Conservation (phyloP, 1,140 invertebrate genomes). For the Tetragonula clypearis region DNA sequence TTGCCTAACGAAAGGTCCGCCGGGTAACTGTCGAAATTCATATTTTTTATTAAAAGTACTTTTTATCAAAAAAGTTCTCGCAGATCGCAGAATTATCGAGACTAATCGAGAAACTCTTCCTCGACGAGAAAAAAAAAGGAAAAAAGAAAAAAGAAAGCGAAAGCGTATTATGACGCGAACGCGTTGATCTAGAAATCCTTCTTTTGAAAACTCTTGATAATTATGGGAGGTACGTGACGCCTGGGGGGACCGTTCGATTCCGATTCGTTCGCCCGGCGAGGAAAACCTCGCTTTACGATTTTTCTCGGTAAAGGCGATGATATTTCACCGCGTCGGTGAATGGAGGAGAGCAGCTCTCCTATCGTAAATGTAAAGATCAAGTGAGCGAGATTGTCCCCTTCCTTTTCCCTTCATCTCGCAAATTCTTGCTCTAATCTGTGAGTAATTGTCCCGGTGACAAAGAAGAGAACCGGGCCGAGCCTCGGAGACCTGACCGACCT, state of each 20-base stretch:
- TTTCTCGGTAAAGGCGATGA: constrained; percentile 65
- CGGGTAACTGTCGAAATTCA: too few species aligned
- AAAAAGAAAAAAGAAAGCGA: too few species aligned
- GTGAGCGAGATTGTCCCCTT: constrained; percentile 63
- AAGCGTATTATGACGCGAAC: too few species aligned
- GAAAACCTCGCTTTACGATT: constrained; percentile 53
- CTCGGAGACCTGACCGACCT: constrained; percentile 43
- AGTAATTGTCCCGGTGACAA: constrained; percentile 73
- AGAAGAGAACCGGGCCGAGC: constrained; percentile 51
- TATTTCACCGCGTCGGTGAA: constrained; percentile 71
- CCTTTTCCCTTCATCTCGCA: constrained; percentile 66
- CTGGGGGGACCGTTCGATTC: constrained; percentile 27
- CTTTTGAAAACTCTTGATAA: background rate
- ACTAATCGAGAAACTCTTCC: too few species aligned
- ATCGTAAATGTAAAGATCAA: constrained; percentile 76
- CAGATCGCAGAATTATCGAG: too few species aligned
- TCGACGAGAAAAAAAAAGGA: too few species aligned
- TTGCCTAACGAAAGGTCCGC: too few species aligned
- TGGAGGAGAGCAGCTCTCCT: constrained; percentile 41
- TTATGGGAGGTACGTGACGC: constrained; percentile 30
- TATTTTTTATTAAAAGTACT: too few species aligned
- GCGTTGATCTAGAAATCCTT: too few species aligned
- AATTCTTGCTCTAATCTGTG: constrained; percentile 77
- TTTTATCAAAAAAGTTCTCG: too few species aligned
- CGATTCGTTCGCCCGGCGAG: constrained; percentile 13